phyloP scores from a whole-genome alignment of 2,113 vertebrate species.

The Illadopsis cleaveri region DNA sequence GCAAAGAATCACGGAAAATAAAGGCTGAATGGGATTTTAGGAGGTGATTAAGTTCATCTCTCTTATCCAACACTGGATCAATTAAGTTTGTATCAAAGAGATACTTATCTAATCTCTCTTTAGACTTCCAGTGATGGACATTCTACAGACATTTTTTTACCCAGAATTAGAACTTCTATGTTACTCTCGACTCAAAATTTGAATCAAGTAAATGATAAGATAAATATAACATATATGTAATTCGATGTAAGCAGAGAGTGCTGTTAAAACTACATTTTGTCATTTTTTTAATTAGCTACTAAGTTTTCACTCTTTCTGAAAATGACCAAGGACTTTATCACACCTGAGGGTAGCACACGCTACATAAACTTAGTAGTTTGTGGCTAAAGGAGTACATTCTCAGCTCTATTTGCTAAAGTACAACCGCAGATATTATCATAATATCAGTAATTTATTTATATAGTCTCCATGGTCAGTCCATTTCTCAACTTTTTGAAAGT shows the following conservation, averaged over 20 bases:
- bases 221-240: background rate
- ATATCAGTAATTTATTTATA: background rate
- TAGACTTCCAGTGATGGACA: background rate
- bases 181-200: background rate
- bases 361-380: background rate
- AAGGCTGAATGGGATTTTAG: background rate
- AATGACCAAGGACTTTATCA: background rate
- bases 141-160: background rate
- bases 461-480: background rate
- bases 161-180: background rate
- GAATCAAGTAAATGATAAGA: background rate
- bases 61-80: background rate
- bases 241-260: background rate
- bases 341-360: fast-evolving
- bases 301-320: background rate
- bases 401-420: background rate
- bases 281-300: background rate
- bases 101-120: background rate
- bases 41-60: background rate
- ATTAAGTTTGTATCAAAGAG: background rate
- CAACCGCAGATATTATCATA: background rate
- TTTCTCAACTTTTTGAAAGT: background rate
- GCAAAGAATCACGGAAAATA: background rate
- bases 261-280: background rate
- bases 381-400: background rate